A percentile compares a stretch with the other conserved stretches of the same genome.
These are phyloP conservation scores for Zosterops borbonicus DNA, from an alignment of 2,113 vertebrate species.

Conservation along the genomic window DNA sequence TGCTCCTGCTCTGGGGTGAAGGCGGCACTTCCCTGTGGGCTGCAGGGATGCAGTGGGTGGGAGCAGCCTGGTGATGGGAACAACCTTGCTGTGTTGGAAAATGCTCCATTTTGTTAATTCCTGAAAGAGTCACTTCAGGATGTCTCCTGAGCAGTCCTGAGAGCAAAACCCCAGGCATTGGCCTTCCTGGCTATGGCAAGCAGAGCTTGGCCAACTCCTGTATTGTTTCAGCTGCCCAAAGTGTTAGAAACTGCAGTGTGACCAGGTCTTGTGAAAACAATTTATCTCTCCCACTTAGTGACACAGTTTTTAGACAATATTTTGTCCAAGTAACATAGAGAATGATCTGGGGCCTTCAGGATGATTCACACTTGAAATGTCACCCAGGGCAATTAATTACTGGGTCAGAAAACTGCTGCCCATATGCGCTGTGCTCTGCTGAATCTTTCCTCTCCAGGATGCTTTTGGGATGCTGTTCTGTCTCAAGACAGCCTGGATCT, in stretches of 20 bases:
- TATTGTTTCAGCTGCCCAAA: not conserved
- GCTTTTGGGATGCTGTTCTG: not conserved
- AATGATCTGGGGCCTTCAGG: not conserved
- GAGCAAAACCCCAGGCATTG: not conserved
- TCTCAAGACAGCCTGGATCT: not conserved
- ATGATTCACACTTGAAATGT: not conserved
- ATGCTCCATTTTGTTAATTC: not conserved
- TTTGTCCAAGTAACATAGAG: not conserved
- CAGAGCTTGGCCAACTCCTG: not conserved
- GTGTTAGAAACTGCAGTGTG: not conserved
- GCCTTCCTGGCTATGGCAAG: not conserved
- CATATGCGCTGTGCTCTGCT: fast-evolving
- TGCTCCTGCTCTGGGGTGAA: not conserved
- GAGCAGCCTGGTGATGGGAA: not conserved
- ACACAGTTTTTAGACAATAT: not conserved
- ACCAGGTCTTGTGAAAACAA: not conserved
- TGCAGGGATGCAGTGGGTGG: not conserved
- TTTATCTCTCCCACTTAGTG: not conserved
- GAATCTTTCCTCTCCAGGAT: not conserved
- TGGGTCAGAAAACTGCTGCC: not conserved
- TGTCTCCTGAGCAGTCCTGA: not conserved
- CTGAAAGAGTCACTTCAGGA: not conserved
- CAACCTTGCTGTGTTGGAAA: not conserved
- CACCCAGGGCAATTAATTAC: not conserved
- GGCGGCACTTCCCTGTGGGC: not conserved